Evolutionary conservation across 2,797 vertebrate genomes (phyloP), one percentile per base, ranked within the genome.

Genomic region (Fratercula arctica): DNA sequence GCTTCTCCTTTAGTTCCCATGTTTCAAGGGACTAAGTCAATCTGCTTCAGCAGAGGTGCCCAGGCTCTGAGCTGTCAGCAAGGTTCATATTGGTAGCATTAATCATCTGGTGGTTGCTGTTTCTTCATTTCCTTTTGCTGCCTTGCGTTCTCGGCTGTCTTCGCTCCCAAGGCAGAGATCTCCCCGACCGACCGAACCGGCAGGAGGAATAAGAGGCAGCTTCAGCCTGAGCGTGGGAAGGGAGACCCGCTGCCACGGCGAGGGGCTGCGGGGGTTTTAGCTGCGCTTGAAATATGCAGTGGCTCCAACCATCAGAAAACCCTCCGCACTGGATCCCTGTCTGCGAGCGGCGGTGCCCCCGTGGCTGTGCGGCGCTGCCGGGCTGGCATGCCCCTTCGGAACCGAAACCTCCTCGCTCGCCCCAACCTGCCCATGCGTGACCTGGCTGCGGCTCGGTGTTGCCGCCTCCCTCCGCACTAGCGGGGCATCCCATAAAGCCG

Each of bases 351-450:
- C 23, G 33, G 18, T 69, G 68, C 35, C 59, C 60, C 35, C 3
- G 4, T 4, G 63, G 48, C 51, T 16, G 54, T 82, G 67, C n/a
- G 48, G 53, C 3, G 1, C 33, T 0, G 0, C 37, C 6, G 39
- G 6, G n/a, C 5, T 29, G n/a, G 8, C 53, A 5, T 60, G 57
- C 7, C 2, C 1, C 10, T 75, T 53, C 10, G 10, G 48, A 53
- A 8, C 15, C 15, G 26, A 39, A 10, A 31, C 56, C 10, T 17
- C 75, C 31, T 15, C 16, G 6, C 17, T 45, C 15, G 26, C 28
- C 41, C 33, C 3, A 2, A 5, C 31, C 46, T 4, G 0, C 48
- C 50, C 21, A 6, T 0, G 0, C 2, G n/a, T 35, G 19, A 17
- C 16, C 31, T 19, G 3, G 43, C n/a, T 63, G 24, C 21, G 56